phyloP scores from a whole-genome alignment of 2,113 vertebrate genomes.

The Anhinga rufa region DNA sequence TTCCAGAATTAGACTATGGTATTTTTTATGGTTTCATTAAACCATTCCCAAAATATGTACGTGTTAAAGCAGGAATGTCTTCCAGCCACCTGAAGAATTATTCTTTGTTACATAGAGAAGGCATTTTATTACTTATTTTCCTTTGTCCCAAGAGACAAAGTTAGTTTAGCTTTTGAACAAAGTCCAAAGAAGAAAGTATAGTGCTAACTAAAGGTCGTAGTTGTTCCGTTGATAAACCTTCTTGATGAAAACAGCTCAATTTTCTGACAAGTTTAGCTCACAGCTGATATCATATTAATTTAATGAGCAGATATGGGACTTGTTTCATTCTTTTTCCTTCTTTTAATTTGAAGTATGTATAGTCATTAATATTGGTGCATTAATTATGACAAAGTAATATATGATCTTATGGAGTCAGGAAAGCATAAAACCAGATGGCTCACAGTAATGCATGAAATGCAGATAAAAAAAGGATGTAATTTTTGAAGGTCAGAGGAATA shows the following conservation, averaged over 20 bases:
- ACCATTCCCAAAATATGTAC: background rate
- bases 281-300: background rate
- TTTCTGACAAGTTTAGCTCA: background rate
- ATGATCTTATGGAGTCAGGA: background rate
- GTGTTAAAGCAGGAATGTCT: background rate
- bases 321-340: background rate
- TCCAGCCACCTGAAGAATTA: background rate
- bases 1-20: background rate
- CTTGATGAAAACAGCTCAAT: background rate
- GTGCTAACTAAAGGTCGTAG: background rate
- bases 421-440: background rate
- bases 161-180: conserved; percentile 6
- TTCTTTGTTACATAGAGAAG: background rate
- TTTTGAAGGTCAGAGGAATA: background rate
- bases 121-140: background rate
- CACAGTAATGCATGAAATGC: background rate
- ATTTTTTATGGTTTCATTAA: conserved; percentile 24
- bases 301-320: background rate
- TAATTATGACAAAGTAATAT: background rate
- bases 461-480: background rate
- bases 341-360: background rate
- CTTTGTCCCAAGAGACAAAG: background rate
- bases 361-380: background rate
- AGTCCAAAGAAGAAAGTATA: background rate
- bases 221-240: background rate